Evolutionary conservation across 2,888 invertebrate genomes (phyloP), one percentile per base, ranked within the genome.

Genomic region (Eretmocerus hayati): DNA sequence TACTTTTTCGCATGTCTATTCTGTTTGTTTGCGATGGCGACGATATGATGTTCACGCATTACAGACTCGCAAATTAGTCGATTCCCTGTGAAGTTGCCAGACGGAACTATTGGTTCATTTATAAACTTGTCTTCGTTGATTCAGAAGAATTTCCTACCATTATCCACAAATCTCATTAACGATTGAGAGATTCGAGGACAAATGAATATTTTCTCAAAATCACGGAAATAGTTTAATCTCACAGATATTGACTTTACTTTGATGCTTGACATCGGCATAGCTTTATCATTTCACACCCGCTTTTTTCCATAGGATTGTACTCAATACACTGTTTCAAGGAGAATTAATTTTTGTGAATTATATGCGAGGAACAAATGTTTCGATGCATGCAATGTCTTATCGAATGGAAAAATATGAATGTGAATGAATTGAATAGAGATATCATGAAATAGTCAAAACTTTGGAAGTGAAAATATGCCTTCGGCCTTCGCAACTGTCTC

Each of bases 381-480:
- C 39, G 8, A 9, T 45, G 42, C 30, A 47, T 22, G 36, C 38
- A 31, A 46, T 30, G 32, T 42, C 32, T 45, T 52, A 46, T 39
- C 52, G 46, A 45, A 26, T n/a, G n/a, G 48, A 46, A 52, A 46
- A 52, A 48, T 46, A 48, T 43, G 33, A 40, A 19, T 41, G 40
- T 38, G 19, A n/a, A 50, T 44, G 45, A 42, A 46, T 43, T 22
- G 31, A 52, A 45, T 35, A 42, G 50, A 53, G 47, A 42, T 48
- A 42, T 50, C 42, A 45, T 48, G 48, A 45, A 45, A 54, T 48
- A 54, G 54, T 54, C 48, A 51, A 44, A 54, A 46, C 43, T 51
- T 9, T 38, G 51, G 48, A 48, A 54, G 48, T 51, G 50, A 33
- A 19, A 50, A 37, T 42, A 48, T 42, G 50, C 47, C 37, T 48